Conservation (phyloP, 2,888 invertebrate species). For the Esperia sulphurella region DNA sequence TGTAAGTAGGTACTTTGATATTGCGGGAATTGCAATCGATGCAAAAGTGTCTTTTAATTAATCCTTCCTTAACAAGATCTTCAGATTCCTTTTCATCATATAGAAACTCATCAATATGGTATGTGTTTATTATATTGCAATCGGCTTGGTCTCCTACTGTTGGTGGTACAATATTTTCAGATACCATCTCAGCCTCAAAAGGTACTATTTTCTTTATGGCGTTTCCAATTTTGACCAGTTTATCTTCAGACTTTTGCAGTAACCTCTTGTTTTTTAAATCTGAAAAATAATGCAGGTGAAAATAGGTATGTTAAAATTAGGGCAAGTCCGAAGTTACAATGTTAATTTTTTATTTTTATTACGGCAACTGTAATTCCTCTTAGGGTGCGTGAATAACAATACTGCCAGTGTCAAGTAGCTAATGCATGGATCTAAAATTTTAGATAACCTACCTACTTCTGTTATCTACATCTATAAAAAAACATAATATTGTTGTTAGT, state of each 20-base stretch:
- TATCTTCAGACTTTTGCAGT: constrained; percentile 40
- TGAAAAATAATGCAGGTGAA: constrained; percentile 21
- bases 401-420: too few relatives aligned
- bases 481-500: too few relatives aligned
- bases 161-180: constrained; percentile 61
- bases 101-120: constrained; percentile 85
- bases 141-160: constrained; percentile 70
- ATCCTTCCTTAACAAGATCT: constrained; percentile 46
- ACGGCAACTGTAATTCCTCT: too few relatives aligned
- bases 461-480: too few relatives aligned
- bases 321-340: too few relatives aligned
- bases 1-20: constrained; percentile 42
- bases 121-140: constrained; percentile 71
- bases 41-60: constrained; percentile 56
- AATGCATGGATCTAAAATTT: too few relatives aligned
- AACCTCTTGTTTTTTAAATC: constrained; percentile 49
- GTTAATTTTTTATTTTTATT: too few relatives aligned
- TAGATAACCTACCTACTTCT: too few relatives aligned
- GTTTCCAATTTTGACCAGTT: constrained; percentile 49
- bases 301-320: background rate
- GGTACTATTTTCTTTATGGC: constrained; percentile 57
- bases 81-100: constrained; percentile 83
- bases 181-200: constrained; percentile 55
- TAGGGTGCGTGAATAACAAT: too few relatives aligned
- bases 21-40: constrained; percentile 58